phyloP scores from a whole-genome alignment of 2,888 invertebrate species.

The Hofmannophila pseudospretella region DNA sequence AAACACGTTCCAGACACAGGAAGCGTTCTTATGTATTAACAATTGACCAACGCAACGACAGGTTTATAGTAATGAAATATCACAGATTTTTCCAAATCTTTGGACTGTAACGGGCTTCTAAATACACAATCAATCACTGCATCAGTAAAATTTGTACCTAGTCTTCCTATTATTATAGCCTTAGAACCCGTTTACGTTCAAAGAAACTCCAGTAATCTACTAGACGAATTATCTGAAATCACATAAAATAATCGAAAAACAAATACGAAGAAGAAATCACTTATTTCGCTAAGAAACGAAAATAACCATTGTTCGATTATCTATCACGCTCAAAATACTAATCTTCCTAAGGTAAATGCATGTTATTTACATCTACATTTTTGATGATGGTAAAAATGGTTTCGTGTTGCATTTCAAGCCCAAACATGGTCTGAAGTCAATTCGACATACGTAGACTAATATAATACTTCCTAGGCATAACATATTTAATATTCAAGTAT shows the following conservation, averaged over 20 bases:
- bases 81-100: constrained; percentile 77
- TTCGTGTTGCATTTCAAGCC: constrained; percentile 42
- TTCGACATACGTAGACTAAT: constrained; percentile 54
- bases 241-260: constrained; percentile 53
- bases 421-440: constrained; percentile 46
- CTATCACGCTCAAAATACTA: constrained; percentile 60
- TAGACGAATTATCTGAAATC: constrained; percentile 64
- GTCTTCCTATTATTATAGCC: constrained; percentile 47
- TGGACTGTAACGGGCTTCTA: constrained; percentile 74
- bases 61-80: constrained; percentile 75
- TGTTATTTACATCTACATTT: constrained; percentile 64
- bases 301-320: constrained; percentile 59
- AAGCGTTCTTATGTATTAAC: constrained; percentile 71
- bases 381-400: constrained; percentile 52
- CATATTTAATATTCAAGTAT: constrained; percentile 40
- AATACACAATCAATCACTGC: constrained; percentile 36
- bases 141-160: constrained; percentile 64
- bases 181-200: constrained; percentile 69
- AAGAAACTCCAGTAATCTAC: constrained; percentile 65
- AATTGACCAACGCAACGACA: constrained; percentile 78
- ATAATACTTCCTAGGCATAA: constrained; percentile 57
- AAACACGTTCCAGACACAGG: constrained; percentile 55
- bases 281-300: constrained; percentile 64
- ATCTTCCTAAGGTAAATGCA: constrained; percentile 69
- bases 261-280: constrained; percentile 59